phyloP scores from a whole-genome alignment of 1,140 invertebrate species.

The Olivierus martensii region DNA sequence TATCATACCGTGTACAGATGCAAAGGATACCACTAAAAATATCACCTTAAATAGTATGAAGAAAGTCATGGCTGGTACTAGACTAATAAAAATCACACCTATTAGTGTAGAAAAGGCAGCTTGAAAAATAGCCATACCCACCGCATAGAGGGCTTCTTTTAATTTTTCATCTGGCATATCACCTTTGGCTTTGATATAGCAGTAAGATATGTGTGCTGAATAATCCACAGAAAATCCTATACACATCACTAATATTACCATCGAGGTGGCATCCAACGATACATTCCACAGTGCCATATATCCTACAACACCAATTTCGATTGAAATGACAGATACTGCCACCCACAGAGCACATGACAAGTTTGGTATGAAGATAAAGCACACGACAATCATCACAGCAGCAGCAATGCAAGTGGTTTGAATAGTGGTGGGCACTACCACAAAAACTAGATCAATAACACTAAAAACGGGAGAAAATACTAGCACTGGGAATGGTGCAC shows the following conservation, averaged over 20 bases:
- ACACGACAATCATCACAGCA: constrained; percentile 86
- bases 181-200: constrained; percentile 67
- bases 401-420: constrained; percentile 85
- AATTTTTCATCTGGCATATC: constrained; percentile 47
- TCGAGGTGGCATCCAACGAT: constrained; percentile 88
- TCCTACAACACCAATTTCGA: constrained; percentile 87
- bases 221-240: constrained; percentile 96
- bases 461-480: constrained; percentile 90
- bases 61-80: constrained; percentile 55
- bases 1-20: constrained; percentile 80
- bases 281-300: constrained; percentile 93
- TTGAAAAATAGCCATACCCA: constrained; percentile 89
- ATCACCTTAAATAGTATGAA: constrained; percentile 96
- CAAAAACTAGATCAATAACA: constrained; percentile 86
- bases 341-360: constrained; percentile 86
- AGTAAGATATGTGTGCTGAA: constrained; percentile 91
- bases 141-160: constrained; percentile 65
- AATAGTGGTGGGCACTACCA: constrained; percentile 78
- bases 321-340: constrained; percentile 84
- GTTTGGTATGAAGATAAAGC: constrained; percentile 90
- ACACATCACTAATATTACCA: constrained; percentile 98
- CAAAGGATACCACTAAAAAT: constrained; percentile 85
- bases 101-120: constrained; percentile 83
- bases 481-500: constrained; percentile 66
- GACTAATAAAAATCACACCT: constrained; percentile 66